Conservation (phyloP, 2,113 vertebrate species). For the Notothenia rossii region DNA sequence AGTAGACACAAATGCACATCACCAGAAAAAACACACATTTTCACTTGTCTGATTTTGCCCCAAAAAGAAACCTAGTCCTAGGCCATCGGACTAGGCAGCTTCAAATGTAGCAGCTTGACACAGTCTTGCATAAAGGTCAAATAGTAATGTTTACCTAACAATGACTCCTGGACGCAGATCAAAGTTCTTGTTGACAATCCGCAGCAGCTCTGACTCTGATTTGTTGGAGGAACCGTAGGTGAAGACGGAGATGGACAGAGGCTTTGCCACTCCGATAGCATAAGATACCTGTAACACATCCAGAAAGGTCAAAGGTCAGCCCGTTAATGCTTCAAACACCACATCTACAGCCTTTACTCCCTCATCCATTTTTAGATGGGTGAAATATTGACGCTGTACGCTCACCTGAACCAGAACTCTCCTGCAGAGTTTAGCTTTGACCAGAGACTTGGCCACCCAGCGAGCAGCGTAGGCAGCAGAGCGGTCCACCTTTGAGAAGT, state of each 20-base stretch:
- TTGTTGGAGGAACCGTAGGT: slow-evolving; percentile 93
- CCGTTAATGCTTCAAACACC: background rate
- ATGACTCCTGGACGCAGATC: slow-evolving; percentile 97
- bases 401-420: slow-evolving; percentile 95
- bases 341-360: background rate
- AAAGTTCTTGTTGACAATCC: slow-evolving; percentile 94
- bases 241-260: slow-evolving; percentile 95
- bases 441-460: slow-evolving; percentile 98
- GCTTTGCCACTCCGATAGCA: slow-evolving; percentile 93
- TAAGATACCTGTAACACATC: slow-evolving; percentile 89
- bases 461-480: slow-evolving; percentile 95
- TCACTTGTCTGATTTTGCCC: background rate
- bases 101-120: background rate
- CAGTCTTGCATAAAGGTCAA: background rate
- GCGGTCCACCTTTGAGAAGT: slow-evolving; percentile 96
- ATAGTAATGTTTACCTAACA: slow-evolving; percentile 87
- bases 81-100: background rate
- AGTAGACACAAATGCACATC: background rate
- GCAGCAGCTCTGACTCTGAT: slow-evolving; percentile 91
- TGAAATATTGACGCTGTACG: background rate
- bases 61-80: background rate
- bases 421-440: slow-evolving; percentile 93
- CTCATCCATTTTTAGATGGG: background rate
- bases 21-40: background rate
- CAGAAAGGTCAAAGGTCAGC: background rate